Conservation (phyloP, 2,888 invertebrate genomes). For the Bimastos eiseni region DNA sequence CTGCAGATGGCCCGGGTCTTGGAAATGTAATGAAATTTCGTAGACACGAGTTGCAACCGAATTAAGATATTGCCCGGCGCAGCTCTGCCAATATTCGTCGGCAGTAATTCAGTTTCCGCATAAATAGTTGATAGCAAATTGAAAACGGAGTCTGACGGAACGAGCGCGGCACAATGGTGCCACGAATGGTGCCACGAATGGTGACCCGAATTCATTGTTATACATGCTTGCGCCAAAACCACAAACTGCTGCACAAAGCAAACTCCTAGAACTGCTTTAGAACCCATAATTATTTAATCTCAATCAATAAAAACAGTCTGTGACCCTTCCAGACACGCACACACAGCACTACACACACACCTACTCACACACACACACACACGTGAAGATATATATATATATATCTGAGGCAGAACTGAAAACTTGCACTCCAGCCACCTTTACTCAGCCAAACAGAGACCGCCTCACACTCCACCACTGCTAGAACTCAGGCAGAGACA, state of each 20-base stretch:
- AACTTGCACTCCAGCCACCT: too few species aligned
- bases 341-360: too few species aligned
- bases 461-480: too few species aligned
- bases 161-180: neutral
- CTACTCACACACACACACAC: too few species aligned
- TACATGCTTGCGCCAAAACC: neutral
- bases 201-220: neutral
- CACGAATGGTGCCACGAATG: too few species aligned
- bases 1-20: neutral
- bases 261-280: neutral
- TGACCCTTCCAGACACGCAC: neutral
- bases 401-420: too few species aligned
- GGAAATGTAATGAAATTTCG: neutral
- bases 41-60: neutral
- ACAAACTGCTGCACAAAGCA: neutral
- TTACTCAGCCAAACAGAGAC: neutral
- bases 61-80: constrained; percentile 13
- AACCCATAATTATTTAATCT: neutral
- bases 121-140: constrained; percentile 22
- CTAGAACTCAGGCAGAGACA: too few species aligned
- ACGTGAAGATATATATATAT: too few species aligned
- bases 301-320: neutral
- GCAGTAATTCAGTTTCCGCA: neutral
- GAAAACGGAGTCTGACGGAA: neutral
- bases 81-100: neutral